Evolutionary conservation across 2,113 vertebrate genomes (phyloP).

Genomic region (Calonectris borealis): DNA sequence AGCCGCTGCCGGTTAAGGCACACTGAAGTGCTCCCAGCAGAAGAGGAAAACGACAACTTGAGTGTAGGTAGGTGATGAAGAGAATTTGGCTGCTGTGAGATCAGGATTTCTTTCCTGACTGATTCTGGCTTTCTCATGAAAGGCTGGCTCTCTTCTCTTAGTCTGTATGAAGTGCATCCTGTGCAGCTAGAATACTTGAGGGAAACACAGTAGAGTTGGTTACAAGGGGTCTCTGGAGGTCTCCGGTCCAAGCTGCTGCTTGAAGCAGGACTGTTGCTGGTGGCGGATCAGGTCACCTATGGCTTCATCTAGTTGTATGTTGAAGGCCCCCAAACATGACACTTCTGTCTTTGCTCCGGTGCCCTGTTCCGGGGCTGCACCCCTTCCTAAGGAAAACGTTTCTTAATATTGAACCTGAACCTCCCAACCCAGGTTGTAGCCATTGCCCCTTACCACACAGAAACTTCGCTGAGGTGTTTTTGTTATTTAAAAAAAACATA

Average conservation of each 20-base stretch:
- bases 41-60: conserved; percentile 90
- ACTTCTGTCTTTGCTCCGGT: background rate
- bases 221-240: background rate
- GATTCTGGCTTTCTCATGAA: background rate
- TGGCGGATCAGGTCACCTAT: background rate
- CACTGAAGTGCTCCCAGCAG: conserved; percentile 91
- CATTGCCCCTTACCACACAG: background rate
- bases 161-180: background rate
- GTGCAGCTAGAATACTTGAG: background rate
- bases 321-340: background rate
- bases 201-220: background rate
- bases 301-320: background rate
- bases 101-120: background rate
- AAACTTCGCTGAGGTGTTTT: background rate
- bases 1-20: conserved; percentile 84
- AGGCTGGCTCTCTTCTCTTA: background rate
- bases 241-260: background rate
- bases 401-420: background rate
- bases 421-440: background rate
- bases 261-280: background rate
- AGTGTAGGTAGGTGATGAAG: conserved; percentile 76
- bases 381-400: background rate
- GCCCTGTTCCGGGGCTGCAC: background rate
- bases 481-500: background rate
- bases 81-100: background rate